Conservation (phyloP, 2,113 vertebrate species). For the Melospiza georgiana region DNA sequence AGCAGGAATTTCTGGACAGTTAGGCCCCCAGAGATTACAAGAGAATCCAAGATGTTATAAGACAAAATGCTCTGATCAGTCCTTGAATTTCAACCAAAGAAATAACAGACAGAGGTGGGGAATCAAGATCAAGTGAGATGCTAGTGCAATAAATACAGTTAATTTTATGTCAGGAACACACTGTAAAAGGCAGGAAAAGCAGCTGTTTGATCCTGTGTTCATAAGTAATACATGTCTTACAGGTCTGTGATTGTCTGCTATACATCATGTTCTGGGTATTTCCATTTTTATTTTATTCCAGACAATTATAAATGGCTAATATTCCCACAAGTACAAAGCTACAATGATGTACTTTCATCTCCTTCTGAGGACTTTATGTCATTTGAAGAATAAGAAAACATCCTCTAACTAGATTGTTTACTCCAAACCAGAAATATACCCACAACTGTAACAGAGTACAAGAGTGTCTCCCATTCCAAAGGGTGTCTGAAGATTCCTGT, state of each 20-base stretch:
- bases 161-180: neutral
- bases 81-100: neutral
- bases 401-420: neutral
- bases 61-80: neutral
- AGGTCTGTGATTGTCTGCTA: neutral
- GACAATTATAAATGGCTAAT: neutral
- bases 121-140: neutral
- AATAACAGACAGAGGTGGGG: neutral
- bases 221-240: neutral
- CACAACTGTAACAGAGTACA: neutral
- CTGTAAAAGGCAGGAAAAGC: conserved; percentile 15
- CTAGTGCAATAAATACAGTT: neutral
- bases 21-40: neutral
- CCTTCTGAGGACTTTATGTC: neutral
- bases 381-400: neutral
- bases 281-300: conserved; percentile 16
- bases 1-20: neutral
- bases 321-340: conserved; percentile 38
- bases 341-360: neutral
- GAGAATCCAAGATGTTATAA: neutral
- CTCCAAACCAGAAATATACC: neutral
- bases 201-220: conserved; percentile 1
- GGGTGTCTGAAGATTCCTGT: conserved; percentile 9
- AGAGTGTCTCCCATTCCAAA: conserved; percentile 7
- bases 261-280: neutral